Percentiles rank a stretch among this genome's conserved stretches.
Evolutionary conservation across 2,888 invertebrate genomes (phyloP).

Genomic region (Tuta absoluta): DNA sequence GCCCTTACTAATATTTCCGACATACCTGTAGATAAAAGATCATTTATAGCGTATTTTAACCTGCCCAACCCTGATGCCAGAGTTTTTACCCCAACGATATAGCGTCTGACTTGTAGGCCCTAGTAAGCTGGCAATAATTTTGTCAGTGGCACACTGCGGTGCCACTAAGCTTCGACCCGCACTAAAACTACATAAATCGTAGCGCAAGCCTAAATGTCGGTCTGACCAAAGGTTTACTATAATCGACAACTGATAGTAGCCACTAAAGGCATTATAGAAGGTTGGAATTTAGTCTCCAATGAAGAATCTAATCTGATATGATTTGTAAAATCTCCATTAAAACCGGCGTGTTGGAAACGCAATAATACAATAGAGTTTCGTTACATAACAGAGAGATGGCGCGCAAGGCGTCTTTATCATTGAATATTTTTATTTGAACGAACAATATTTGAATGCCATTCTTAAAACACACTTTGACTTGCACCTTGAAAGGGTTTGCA

Average conservation of each 20-base stretch:
- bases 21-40: too few relatives aligned
- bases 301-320: too few relatives aligned
- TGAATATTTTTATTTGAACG: too few relatives aligned
- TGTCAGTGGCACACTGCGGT: neutral
- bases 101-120: neutral
- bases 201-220: neutral
- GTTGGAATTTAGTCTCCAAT: neutral
- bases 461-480: too few relatives aligned
- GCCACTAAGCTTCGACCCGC: neutral
- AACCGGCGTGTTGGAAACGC: neutral
- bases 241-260: neutral
- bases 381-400: too few relatives aligned
- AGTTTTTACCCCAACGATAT: neutral
- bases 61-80: neutral
- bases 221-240: neutral
- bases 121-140: constrained; percentile 1
- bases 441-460: too few relatives aligned
- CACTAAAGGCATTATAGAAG: neutral
- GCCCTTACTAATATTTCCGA: too few relatives aligned
- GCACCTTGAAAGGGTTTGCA: too few relatives aligned
- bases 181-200: constrained; percentile 5
- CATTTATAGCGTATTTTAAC: too few relatives aligned
- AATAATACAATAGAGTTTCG: too few relatives aligned
- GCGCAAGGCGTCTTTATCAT: too few relatives aligned
- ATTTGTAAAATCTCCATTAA: too few relatives aligned